Percentiles rank a stretch among this genome's conserved stretches.
These are phyloP conservation scores for Acrocephalus kingi DNA, from an alignment of 2,113 vertebrate genomes.

Conservation along the genomic window DNA sequence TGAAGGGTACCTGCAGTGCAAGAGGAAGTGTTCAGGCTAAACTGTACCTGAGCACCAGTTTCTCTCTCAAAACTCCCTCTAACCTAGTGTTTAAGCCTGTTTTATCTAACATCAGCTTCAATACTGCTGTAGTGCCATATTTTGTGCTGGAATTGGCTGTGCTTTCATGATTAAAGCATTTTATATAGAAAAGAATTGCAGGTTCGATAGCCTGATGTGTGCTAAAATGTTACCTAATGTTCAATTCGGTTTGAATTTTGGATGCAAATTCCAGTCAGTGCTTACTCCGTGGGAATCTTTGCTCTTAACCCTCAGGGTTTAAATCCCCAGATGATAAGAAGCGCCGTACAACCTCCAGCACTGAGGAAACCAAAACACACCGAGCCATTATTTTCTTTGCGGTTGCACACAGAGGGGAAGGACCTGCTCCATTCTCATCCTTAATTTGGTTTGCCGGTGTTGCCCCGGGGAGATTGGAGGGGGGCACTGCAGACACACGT, in stretches of 20 bases:
- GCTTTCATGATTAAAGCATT: background rate
- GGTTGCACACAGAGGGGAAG: background rate
- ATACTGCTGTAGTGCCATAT: background rate
- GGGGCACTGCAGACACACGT: background rate
- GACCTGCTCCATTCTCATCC: background rate
- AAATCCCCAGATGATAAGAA: conserved; percentile 5
- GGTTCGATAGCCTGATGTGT: background rate
- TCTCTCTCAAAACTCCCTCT: background rate
- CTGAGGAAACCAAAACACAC: background rate
- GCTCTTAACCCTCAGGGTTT: background rate
- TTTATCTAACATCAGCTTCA: background rate
- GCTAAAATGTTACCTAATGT: background rate
- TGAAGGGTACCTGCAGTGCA: background rate
- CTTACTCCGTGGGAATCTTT: background rate
- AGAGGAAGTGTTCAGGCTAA: background rate
- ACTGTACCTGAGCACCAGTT: background rate
- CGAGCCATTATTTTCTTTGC: background rate
- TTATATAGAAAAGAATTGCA: background rate
- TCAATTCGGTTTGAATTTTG: background rate
- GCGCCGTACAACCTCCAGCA: background rate
- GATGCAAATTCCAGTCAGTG: background rate
- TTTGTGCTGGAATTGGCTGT: background rate
- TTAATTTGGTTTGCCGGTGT: background rate
- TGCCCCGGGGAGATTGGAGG: background rate
- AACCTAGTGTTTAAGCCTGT: background rate